These are phyloP conservation scores for Staurois parvus DNA, from an alignment of 2,797 vertebrate species.

Conservation along the genomic window DNA sequence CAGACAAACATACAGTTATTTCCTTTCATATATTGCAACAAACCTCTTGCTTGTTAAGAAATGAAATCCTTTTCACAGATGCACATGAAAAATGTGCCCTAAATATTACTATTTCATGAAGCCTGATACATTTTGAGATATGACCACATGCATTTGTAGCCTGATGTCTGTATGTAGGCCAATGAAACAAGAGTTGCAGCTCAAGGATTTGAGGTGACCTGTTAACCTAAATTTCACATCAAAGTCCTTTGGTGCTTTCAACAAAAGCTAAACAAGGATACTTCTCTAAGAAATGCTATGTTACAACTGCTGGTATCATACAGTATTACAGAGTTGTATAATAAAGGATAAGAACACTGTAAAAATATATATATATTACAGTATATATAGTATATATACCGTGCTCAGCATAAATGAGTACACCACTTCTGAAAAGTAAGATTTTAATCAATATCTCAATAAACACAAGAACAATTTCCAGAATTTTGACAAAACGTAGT, in stretches of 20 bases:
- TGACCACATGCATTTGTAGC: conserved; percentile 45
- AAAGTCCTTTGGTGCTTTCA: conserved; percentile 60
- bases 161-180: conserved; percentile 59
- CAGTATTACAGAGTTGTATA: neutral
- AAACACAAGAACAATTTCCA: no score
- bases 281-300: conserved; percentile 7
- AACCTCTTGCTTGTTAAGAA: neutral
- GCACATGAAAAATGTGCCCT: conserved; percentile 30
- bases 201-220: conserved; percentile 62
- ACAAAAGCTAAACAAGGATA: conserved; percentile 29
- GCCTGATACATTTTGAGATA: conserved; percentile 41
- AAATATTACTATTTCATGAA: conserved; percentile 49
- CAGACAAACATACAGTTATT: neutral
- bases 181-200: conserved; percentile 55
- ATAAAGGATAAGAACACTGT: neutral
- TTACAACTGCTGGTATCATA: neutral
- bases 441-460: no score
- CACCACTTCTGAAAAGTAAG: no score
- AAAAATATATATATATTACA: no score
- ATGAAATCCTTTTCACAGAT: neutral
- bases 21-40: neutral
- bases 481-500: no score
- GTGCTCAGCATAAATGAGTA: no score
- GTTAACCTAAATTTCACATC: conserved; percentile 66
- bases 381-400: no score